These are phyloP conservation scores for Urocynchramus pylzowi DNA, from an alignment of 2,113 vertebrate genomes.

Conservation along the genomic window DNA sequence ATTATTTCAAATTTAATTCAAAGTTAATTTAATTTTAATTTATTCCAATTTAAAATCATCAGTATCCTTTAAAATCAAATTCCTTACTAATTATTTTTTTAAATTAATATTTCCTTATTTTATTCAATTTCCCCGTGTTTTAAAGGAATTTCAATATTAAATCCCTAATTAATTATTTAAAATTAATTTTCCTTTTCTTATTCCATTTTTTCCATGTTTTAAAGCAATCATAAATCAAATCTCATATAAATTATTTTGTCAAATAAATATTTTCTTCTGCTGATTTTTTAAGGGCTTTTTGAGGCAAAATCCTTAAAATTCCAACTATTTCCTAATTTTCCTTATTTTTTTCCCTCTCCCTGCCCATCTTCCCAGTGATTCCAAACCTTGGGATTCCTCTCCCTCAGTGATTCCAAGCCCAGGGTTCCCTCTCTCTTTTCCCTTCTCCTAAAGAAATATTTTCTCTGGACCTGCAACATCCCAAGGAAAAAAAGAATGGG, in stretches of 20 bases:
- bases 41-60: not conserved
- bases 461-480: not conserved
- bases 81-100: not conserved
- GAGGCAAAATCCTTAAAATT: not conserved
- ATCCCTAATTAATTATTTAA: not conserved
- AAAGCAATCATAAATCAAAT: not conserved
- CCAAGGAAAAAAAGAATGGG: not conserved
- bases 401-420: not conserved
- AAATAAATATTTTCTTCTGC: not conserved
- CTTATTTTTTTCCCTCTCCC: not conserved
- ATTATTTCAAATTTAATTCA: not conserved
- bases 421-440: not conserved
- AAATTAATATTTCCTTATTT: not conserved
- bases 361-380: not conserved
- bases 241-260: not conserved
- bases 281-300: not conserved
- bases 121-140: not conserved
- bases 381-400: not conserved
- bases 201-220: rapidly evolving
- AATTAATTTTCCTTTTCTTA: not conserved
- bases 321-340: not conserved
- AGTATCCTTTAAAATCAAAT: not conserved
- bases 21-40: not conserved
- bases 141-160: not conserved
- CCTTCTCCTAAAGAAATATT: not conserved